Conservation (phyloP, 2,888 invertebrate genomes). For the Zygothrica quintamaculata region DNA sequence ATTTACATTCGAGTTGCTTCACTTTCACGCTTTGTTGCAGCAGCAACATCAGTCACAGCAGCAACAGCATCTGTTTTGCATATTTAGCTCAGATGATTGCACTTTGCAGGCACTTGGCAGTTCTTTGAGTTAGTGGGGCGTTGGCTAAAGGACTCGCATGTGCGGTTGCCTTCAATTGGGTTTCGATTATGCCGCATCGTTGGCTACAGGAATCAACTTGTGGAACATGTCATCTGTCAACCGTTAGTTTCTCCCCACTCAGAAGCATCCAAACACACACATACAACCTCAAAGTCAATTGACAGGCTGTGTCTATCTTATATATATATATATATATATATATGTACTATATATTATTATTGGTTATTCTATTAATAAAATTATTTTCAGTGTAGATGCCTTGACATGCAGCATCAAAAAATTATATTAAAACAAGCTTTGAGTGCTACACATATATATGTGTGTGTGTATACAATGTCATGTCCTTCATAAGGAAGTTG, state of each 20-base stretch:
- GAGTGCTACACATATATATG: background rate
- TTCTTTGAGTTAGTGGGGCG: slow-evolving; percentile 13
- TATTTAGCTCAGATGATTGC: slow-evolving; percentile 30
- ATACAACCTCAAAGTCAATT: no score
- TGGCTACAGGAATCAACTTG: slow-evolving; percentile 47
- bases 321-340: no score
- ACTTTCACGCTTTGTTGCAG: slow-evolving; percentile 60
- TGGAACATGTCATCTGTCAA: slow-evolving; percentile 52
- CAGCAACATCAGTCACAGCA: no score
- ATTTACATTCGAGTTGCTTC: slow-evolving; percentile 41
- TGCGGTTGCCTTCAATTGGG: slow-evolving; percentile 49
- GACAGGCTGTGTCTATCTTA: no score
- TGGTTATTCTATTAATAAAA: background rate
- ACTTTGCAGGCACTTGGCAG: slow-evolving; percentile 5
- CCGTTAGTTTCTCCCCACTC: background rate
- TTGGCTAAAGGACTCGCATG: slow-evolving; percentile 37
- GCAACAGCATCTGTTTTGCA: no score
- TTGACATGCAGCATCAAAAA: slow-evolving; percentile 1
- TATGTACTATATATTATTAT: background rate
- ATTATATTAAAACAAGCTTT: slow-evolving; percentile 12
- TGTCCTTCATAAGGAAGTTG: slow-evolving; percentile 14
- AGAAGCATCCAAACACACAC: background rate
- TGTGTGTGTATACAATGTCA: background rate
- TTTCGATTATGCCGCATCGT: slow-evolving; percentile 55
- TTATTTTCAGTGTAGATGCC: background rate